Evolutionary conservation across 2,888 invertebrate species (phyloP).

Genomic region (Alviniconcha strummeri): DNA sequence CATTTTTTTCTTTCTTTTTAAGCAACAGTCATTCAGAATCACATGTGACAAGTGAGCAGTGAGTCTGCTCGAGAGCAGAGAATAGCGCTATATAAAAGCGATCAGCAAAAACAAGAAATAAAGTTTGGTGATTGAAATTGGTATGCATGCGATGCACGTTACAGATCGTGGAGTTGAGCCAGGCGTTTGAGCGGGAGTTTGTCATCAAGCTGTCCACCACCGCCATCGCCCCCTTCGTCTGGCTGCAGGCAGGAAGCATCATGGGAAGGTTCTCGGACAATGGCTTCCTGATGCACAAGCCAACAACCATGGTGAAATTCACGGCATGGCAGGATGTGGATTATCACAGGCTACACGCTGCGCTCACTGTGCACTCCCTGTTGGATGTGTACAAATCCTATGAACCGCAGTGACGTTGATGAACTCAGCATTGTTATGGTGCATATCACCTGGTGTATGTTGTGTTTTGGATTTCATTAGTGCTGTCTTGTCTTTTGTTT

Average conservation of each 20-base stretch:
- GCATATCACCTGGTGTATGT: too few relatives aligned
- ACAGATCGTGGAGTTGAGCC: conserved; percentile 54
- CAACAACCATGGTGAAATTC: conserved; percentile 50
- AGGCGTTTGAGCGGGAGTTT: conserved; percentile 42
- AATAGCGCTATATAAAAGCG: too few relatives aligned
- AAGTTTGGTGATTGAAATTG: too few relatives aligned
- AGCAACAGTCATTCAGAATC: too few relatives aligned
- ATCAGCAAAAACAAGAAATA: too few relatives aligned
- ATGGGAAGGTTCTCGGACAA: conserved; percentile 85
- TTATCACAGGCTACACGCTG: conserved; percentile 36
- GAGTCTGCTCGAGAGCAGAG: too few relatives aligned
- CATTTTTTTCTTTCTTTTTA: too few relatives aligned
- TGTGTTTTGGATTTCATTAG: too few relatives aligned
- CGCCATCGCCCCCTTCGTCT: conserved; percentile 70
- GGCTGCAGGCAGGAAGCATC: conserved; percentile 65
- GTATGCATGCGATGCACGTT: too few relatives aligned
- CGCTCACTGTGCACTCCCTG: conserved; percentile 53
- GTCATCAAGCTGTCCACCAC: conserved; percentile 55
- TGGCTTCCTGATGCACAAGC: conserved; percentile 78
- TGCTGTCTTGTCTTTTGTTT: too few relatives aligned
- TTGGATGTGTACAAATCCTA: conserved; percentile 51
- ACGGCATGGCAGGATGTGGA: conserved; percentile 51
- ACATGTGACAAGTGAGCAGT: too few relatives aligned
- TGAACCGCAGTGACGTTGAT: background rate
- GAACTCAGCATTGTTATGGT: background rate